Conservation (phyloP, 2,797 vertebrate species). For the Acridotheres tristis region DNA sequence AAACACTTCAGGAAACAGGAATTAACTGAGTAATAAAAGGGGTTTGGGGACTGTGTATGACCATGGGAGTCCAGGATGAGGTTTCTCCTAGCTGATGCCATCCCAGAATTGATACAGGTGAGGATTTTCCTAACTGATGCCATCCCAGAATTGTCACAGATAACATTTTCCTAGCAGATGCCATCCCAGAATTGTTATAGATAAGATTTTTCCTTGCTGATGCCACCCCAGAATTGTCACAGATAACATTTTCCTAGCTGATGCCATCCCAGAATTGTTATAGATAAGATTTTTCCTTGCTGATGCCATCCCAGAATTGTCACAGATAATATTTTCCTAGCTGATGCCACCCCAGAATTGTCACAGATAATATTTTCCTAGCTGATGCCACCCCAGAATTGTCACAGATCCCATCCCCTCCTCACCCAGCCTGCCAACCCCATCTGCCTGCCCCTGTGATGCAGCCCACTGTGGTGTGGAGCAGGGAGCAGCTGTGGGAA, state of each 20-base stretch:
- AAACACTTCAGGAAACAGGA: neutral
- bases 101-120: too few relatives aligned
- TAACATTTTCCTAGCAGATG: neutral
- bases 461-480: neutral
- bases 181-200: neutral
- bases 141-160: too few relatives aligned
- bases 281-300: neutral
- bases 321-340: rapidly evolving
- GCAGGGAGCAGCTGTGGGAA: neutral
- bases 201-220: too few relatives aligned
- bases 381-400: neutral
- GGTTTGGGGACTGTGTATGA: neutral
- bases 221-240: neutral
- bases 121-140: too few relatives aligned
- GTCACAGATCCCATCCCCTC: neutral
- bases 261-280: neutral
- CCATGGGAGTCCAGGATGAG: neutral
- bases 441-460: neutral
- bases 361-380: rapidly evolving
- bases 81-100: too few relatives aligned
- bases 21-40: too few relatives aligned
- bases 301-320: neutral
- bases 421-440: neutral
- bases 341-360: neutral
- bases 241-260: neutral